Percentiles rank a stretch among this genome's conserved stretches.
These are phyloP conservation scores for Microtus oregoni DNA, from an alignment of 2,113 vertebrate genomes.

Conservation along the genomic window DNA sequence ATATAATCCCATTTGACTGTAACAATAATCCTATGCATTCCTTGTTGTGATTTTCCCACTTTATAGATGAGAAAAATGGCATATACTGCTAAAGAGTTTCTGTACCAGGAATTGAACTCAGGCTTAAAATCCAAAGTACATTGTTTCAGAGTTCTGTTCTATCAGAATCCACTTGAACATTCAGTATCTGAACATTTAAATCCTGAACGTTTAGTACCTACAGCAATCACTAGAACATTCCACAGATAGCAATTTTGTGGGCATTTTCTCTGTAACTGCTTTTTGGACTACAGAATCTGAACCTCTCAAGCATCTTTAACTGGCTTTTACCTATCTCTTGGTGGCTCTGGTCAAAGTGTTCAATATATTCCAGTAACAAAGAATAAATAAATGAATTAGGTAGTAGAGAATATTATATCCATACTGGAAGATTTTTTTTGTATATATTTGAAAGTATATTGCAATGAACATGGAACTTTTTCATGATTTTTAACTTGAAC, in stretches of 20 bases:
- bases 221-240: constrained; percentile 5
- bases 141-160: not conserved
- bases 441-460: constrained; percentile 52
- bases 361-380: constrained; percentile 15
- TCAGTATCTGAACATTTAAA: constrained; percentile 35
- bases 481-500: constrained; percentile 27
- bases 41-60: not conserved
- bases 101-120: not conserved
- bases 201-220: not conserved
- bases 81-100: not conserved
- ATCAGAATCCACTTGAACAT: not conserved
- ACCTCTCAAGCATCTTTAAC: not conserved
- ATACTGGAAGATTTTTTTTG: constrained; percentile 7
- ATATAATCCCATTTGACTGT: not conserved
- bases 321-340: not conserved
- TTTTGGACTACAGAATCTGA: constrained; percentile 26
- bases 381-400: not conserved
- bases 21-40: not conserved
- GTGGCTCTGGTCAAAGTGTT: not conserved
- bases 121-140: constrained; percentile 16
- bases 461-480: constrained; percentile 18
- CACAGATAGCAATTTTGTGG: not conserved
- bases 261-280: constrained; percentile 42
- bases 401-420: not conserved
- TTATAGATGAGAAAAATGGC: not conserved